These are phyloP conservation scores for Microplitis mediator DNA, from an alignment of 1,140 invertebrate genomes.

Conservation along the genomic window DNA sequence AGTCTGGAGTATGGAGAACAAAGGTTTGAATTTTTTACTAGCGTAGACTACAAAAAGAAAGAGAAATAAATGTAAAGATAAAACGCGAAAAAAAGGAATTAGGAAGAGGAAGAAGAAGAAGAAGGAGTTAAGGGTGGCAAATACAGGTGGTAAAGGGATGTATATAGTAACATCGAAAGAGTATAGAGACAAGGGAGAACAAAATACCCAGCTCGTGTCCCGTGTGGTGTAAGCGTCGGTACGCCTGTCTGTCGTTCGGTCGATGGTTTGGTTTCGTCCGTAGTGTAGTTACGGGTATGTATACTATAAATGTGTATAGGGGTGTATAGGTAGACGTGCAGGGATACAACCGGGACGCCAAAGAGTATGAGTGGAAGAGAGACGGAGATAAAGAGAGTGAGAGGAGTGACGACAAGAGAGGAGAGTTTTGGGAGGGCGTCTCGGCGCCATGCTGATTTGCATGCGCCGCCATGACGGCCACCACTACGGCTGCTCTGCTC, in stretches of 20 bases:
- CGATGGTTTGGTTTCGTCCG: conserved; percentile 58
- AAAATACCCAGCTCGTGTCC: conserved; percentile 53
- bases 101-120: too few species aligned
- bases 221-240: conserved; percentile 42
- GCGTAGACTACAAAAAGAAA: too few species aligned
- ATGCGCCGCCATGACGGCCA: conserved; percentile 62
- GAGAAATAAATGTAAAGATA: too few species aligned
- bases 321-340: conserved; percentile 14
- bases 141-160: background rate
- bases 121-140: too few species aligned
- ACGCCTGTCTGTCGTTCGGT: conserved; percentile 52
- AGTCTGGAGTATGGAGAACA: too few species aligned
- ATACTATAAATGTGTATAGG: conserved; percentile 33
- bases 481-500: conserved; percentile 24
- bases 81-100: too few species aligned
- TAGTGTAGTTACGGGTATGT: conserved; percentile 30
- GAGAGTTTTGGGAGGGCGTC: conserved; percentile 51
- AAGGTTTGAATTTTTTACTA: too few species aligned
- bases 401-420: conserved; percentile 24
- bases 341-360: background rate
- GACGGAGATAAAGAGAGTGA: conserved; percentile 11
- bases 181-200: conserved; percentile 29
- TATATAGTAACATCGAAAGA: background rate
- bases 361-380: background rate
- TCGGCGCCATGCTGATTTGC: conserved; percentile 64